phyloP scores from a whole-genome alignment of 2,797 vertebrate genomes.

The Spondyliosoma cantharus region DNA sequence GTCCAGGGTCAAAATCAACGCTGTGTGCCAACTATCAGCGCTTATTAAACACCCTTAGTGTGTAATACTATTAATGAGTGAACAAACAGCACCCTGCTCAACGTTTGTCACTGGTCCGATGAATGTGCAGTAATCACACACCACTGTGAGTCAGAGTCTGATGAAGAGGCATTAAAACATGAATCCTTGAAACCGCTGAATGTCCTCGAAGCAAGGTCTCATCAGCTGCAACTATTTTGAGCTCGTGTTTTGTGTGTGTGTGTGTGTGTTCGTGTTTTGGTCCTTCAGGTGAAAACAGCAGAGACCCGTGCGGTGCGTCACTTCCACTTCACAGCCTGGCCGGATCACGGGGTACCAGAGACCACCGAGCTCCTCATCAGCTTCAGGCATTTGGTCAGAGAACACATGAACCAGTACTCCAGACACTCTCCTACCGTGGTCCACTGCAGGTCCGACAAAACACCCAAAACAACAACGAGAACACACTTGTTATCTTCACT shows the following conservation, averaged over 20 bases:
- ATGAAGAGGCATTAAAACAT: not conserved
- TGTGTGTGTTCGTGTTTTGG: not conserved
- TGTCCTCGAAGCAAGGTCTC: too few species aligned
- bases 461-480: not conserved
- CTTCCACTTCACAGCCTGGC: slow-evolving; percentile 98
- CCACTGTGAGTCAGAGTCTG: not conserved
- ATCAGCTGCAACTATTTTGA: not conserved
- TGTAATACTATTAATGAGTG: not conserved
- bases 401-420: slow-evolving; percentile 91
- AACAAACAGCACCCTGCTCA: not conserved
- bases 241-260: too few species aligned
- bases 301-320: slow-evolving; percentile 90
- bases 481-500: not conserved
- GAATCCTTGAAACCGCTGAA: not conserved
- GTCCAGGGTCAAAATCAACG: too few species aligned
- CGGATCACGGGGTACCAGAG: slow-evolving; percentile 93
- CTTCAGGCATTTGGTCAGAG: slow-evolving; percentile 93
- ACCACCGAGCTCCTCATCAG: slow-evolving; percentile 94
- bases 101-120: not conserved
- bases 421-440: slow-evolving; percentile 89
- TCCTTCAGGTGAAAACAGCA: slow-evolving; percentile 84
- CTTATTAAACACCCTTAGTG: not conserved
- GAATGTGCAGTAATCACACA: not conserved
- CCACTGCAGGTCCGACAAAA: slow-evolving; percentile 92
- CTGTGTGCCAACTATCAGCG: too few species aligned